Conservation (phyloP, 2,888 invertebrate genomes). For the Lasioglossum villosulum region DNA sequence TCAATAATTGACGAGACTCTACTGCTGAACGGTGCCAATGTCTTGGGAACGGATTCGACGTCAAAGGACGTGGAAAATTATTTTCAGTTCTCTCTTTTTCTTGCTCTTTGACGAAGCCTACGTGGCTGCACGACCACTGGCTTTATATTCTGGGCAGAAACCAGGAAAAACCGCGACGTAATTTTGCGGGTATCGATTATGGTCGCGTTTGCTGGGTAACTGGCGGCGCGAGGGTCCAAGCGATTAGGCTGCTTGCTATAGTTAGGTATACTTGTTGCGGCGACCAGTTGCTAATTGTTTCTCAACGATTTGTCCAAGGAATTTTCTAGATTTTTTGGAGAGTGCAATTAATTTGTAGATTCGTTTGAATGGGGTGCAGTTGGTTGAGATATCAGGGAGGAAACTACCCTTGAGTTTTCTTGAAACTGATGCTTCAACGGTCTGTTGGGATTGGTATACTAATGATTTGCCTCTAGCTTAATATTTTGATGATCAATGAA, state of each 20-base stretch:
- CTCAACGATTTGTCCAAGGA: not conserved
- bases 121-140: not conserved
- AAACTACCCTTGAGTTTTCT: no score
- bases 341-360: not conserved
- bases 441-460: no score
- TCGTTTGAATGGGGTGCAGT: not conserved
- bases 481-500: not conserved
- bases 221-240: not conserved
- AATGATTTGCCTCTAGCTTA: not conserved
- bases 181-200: not conserved
- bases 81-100: not conserved
- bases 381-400: not conserved
- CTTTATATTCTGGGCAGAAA: not conserved
- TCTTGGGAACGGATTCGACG: conserved; percentile 27
- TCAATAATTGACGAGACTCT: conserved; percentile 36
- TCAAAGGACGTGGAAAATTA: not conserved
- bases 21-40: conserved; percentile 33
- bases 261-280: not conserved
- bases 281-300: not conserved
- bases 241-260: not conserved
- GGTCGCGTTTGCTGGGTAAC: not conserved
- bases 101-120: not conserved
- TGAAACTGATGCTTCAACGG: no score
- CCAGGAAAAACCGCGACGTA: not conserved
- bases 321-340: not conserved